phyloP scores from a whole-genome alignment of 2,888 invertebrate species.

The Cheilosia impressa region DNA sequence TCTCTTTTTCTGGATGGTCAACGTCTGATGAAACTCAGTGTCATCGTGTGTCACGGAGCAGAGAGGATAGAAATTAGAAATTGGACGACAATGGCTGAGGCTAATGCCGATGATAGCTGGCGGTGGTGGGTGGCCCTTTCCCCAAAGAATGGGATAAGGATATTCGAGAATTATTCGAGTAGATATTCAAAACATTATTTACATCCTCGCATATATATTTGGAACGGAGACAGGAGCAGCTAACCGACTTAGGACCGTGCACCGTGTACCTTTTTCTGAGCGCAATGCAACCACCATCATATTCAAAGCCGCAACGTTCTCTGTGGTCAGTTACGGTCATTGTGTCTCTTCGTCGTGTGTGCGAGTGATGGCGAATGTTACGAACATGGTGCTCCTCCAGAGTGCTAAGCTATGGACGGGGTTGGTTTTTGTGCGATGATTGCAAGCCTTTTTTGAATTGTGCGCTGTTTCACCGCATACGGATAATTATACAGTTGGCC shows the following conservation, averaged over 20 bases:
- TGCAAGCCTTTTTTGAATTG: constrained; percentile 38
- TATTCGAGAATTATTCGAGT: constrained; percentile 46
- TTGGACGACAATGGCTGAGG: neutral
- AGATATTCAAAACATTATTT: constrained; percentile 59
- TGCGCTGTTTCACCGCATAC: constrained; percentile 66
- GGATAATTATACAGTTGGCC: constrained; percentile 67
- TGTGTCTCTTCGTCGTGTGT: constrained; percentile 18
- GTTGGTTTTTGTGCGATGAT: neutral
- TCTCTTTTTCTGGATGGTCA: constrained; percentile 34
- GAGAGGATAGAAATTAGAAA: constrained; percentile 11
- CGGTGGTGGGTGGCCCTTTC: neutral
- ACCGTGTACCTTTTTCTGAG: constrained; percentile 34
- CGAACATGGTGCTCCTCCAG: constrained; percentile 20
- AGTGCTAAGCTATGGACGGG: constrained; percentile 30
- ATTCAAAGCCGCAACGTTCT: constrained; percentile 66
- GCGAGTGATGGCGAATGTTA: constrained; percentile 30
- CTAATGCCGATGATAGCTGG: constrained; percentile 27
- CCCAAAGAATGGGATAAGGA: constrained; percentile 21
- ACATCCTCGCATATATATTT: constrained; percentile 30
- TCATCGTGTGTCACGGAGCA: constrained; percentile 55
- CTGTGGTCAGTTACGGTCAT: constrained; percentile 61
- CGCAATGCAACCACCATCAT: constrained; percentile 50
- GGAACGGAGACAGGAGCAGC: neutral
- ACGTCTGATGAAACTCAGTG: constrained; percentile 64
- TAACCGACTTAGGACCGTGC: constrained; percentile 27